Conservation (phyloP, 1,140 invertebrate genomes). For the Trachelipus rathkii region DNA sequence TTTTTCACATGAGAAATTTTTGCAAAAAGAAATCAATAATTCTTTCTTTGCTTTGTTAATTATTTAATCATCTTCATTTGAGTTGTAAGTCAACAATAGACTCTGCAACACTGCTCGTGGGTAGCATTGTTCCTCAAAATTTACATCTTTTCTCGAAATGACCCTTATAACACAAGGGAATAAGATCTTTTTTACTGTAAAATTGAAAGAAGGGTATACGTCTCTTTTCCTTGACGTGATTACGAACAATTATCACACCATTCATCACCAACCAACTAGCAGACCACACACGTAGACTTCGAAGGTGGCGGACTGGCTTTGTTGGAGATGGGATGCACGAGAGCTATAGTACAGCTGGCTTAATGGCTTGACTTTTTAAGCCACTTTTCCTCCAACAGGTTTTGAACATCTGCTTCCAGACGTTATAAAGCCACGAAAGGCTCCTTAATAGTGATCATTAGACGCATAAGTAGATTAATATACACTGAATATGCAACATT, state of each 20-base stretch:
- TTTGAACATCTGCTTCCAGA: constrained; percentile 1
- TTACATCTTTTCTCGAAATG: not conserved
- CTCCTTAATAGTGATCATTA: too few relatives aligned
- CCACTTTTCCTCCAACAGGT: not conserved
- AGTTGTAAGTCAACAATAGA: constrained; percentile 14
- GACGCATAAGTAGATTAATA: too few relatives aligned
- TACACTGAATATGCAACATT: too few relatives aligned
- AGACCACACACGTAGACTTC: constrained; percentile 17
- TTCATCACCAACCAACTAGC: constrained; percentile 21
- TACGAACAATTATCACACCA: constrained; percentile 23
- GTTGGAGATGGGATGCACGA: too few relatives aligned
- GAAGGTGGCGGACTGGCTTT: not conserved
- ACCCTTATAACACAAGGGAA: not conserved
- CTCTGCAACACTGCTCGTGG: not conserved
- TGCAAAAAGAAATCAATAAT: not conserved
- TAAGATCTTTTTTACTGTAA: not conserved
- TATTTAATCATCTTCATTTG: not conserved
- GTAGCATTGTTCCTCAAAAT: not conserved
- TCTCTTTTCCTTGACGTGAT: not conserved
- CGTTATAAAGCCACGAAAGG: too few relatives aligned
- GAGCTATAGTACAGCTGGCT: not conserved
- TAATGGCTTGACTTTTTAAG: not conserved
- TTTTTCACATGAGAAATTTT: not conserved
- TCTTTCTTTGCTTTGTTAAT: constrained; percentile 16
- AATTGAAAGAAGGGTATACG: not conserved